These are phyloP conservation scores for Argyra leucocephala DNA, from an alignment of 2,888 invertebrate species.

Conservation along the genomic window DNA sequence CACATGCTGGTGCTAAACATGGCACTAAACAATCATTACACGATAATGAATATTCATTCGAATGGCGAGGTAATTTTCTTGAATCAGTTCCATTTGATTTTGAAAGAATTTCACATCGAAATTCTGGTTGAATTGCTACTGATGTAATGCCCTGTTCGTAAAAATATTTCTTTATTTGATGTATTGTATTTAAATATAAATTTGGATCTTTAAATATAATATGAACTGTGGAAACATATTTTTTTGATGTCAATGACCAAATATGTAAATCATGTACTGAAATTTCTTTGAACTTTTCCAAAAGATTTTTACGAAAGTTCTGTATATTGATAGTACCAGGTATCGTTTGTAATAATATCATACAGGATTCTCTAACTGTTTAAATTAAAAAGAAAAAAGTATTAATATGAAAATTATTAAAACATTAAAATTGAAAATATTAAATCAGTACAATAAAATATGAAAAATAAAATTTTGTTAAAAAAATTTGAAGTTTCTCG, in stretches of 20 bases:
- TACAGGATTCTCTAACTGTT: constrained; percentile 77
- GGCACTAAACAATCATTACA: constrained; percentile 40
- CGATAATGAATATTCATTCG: background rate
- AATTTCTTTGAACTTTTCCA: constrained; percentile 58
- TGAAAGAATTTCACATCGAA: constrained; percentile 37
- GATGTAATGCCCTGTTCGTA: constrained; percentile 70
- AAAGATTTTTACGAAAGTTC: constrained; percentile 54
- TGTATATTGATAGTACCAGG: constrained; percentile 78
- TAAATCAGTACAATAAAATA: too few relatives aligned
- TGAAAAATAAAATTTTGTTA: background rate
- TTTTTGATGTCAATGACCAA: constrained; percentile 73
- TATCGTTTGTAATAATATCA: constrained; percentile 84
- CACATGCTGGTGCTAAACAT: constrained; percentile 42
- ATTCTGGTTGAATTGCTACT: constrained; percentile 83
- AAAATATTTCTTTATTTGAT: constrained; percentile 63
- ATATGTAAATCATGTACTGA: constrained; percentile 82
- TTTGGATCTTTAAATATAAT: constrained; percentile 61
- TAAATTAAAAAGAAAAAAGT: constrained; percentile 28
- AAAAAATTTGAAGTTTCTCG: background rate
- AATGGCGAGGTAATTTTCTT: background rate
- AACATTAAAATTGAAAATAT: constrained; percentile 12
- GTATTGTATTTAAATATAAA: constrained; percentile 49
- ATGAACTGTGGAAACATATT: constrained; percentile 76
- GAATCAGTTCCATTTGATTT: background rate
- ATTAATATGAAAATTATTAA: constrained; percentile 10